Evolutionary conservation across 2,113 vertebrate species (phyloP).

Genomic region (Climacteris rufus): DNA sequence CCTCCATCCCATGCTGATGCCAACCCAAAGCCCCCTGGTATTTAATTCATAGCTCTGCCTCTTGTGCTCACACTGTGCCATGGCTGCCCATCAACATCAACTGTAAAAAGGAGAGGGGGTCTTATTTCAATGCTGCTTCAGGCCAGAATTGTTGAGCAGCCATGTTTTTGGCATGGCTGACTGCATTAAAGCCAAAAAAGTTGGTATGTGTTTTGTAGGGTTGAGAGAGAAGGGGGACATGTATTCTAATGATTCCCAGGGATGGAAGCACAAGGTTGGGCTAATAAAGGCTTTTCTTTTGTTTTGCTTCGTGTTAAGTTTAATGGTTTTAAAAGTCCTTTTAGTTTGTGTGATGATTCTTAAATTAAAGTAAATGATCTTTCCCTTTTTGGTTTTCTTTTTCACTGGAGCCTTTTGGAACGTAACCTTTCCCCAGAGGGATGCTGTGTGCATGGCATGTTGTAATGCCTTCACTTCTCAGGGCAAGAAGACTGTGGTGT

Average conservation of each 20-base stretch:
- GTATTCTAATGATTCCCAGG: background rate
- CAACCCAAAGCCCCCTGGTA: background rate
- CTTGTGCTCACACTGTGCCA: background rate
- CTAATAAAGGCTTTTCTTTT: background rate
- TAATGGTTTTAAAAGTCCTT: background rate
- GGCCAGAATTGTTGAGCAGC: background rate
- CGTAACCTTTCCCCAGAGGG: background rate
- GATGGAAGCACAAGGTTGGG: background rate
- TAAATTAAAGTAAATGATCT: background rate
- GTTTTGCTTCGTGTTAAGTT: background rate
- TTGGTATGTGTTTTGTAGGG: background rate
- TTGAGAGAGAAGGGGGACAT: background rate
- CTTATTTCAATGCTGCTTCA: background rate
- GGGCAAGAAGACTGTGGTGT: background rate
- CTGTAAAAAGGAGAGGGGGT: background rate
- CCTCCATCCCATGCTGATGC: background rate
- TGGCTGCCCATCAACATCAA: background rate
- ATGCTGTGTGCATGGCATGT: background rate
- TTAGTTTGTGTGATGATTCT: background rate
- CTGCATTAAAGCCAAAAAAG: background rate
- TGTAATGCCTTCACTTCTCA: background rate
- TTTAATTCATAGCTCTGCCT: background rate
- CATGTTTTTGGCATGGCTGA: fast-evolving
- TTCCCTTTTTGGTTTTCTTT: background rate
- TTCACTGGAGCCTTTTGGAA: background rate